Evolutionary conservation across 1,140 invertebrate species (phyloP), one percentile per base, ranked within the genome.

Genomic region (Anadara kagoshimensis): DNA sequence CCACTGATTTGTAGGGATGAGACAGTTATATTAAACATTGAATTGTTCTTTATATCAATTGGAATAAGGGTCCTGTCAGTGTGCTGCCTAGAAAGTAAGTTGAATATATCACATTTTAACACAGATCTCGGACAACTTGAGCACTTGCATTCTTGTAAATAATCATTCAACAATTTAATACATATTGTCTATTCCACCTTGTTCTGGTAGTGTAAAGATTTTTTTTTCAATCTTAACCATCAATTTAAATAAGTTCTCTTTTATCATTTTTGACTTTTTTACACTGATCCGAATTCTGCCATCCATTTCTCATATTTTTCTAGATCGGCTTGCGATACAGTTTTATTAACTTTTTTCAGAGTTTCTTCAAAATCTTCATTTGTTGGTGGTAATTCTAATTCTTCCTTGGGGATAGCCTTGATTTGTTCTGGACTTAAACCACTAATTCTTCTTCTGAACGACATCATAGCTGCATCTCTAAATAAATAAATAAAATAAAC

Each of bases 381-480:
- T 11, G 95, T 97, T 1, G 98, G 96, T 1, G 97, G 97, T 68
- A 98, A 89, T 90, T 98, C 96, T 7, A 99, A 90, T 90, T 99
- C 97, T 87, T 98, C 97, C 89, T 97, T 97, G 18, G 96, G 95
- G 73, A 99, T 91, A 83, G 95, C 94, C 71, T 94, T 74, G 75
- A 99, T 99, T 89, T 99, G 95, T 87, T 99, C 97, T 5, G 97
- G 97, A 74, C 93, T 95, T 16, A 99, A 90, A 11, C 97, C 98
- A 54, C 94, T 94, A 69, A 99, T 99, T 90, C 96, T 96, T 22
- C 96, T 91, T 70, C 98, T 90, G 96, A 99, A 99, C 0, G 96
- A 96, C 98, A 99, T 99, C 97, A 99, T 99, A 18, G 97, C 97
- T 8, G 98, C 97, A 92, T 99, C 98, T 80, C 96, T 97, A 81